A percentile compares a stretch with the other conserved stretches of the same genome.
These are phyloP conservation scores for Strigamia maritima DNA, from an alignment of 2,888 invertebrate genomes.

Conservation along the genomic window DNA sequence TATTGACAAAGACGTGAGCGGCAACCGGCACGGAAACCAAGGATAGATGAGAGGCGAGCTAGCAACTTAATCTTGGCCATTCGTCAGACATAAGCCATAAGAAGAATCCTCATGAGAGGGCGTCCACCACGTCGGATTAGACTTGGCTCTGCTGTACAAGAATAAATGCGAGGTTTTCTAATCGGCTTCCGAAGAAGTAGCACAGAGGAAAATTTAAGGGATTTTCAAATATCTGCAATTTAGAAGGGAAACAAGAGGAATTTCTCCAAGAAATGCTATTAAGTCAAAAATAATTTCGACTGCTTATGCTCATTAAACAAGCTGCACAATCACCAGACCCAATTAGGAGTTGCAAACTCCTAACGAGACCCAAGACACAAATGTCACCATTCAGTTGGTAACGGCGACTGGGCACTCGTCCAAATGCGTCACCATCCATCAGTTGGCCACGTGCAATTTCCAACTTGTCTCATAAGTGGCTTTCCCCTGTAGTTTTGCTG, in stretches of 20 bases:
- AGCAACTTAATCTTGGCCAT: background rate
- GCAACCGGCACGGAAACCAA: too few species aligned
- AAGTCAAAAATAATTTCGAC: background rate
- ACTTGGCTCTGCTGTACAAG: background rate
- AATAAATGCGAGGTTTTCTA: background rate
- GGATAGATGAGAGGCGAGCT: too few species aligned
- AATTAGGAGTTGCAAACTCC: background rate
- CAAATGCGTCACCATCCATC: conserved; percentile 4
- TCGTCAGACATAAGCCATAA: background rate
- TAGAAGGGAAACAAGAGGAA: too few species aligned
- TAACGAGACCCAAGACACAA: background rate
- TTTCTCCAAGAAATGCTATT: too few species aligned
- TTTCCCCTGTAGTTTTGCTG: background rate
- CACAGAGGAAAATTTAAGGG: too few species aligned
- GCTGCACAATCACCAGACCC: background rate
- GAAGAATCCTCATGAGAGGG: background rate
- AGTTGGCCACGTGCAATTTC: background rate
- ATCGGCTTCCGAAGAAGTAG: too few species aligned
- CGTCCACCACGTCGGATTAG: background rate
- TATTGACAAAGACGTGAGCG: too few species aligned
- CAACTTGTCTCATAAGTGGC: background rate
- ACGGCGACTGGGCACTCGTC: background rate
- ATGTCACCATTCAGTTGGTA: background rate
- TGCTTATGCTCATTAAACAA: background rate
- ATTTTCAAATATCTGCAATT: too few species aligned